Conservation (phyloP, 2,888 invertebrate genomes). For the Lysandra bellargus region DNA sequence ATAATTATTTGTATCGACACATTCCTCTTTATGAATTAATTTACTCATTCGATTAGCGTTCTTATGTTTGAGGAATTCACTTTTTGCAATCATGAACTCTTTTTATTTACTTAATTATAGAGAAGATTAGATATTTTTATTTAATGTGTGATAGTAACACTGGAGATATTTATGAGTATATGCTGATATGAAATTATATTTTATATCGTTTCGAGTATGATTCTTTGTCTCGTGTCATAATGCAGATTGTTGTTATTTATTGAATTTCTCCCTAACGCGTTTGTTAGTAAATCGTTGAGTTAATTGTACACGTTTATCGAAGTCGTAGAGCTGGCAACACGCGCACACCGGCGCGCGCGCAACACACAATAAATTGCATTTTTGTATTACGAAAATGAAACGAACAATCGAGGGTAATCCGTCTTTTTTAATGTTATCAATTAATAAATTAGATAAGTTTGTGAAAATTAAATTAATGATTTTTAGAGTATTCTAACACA, state of each 20-base stretch:
- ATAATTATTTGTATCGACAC: conserved; percentile 13
- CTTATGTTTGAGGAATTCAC: conserved; percentile 51
- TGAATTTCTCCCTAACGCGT: conserved; percentile 44
- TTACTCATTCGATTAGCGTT: conserved; percentile 35
- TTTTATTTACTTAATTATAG: conserved; percentile 73
- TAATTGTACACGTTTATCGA: conserved; percentile 12
- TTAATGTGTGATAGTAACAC: conserved; percentile 76
- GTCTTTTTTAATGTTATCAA: conserved; percentile 72
- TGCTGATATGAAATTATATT: conserved; percentile 72
- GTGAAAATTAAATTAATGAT: conserved; percentile 79
- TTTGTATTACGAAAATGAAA: conserved; percentile 49
- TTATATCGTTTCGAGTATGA: conserved; percentile 71
- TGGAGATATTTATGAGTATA: conserved; percentile 75
- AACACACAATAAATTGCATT: conserved; percentile 39
- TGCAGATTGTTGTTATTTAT: conserved; percentile 75
- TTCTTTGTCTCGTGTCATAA: conserved; percentile 71
- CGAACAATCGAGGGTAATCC: conserved; percentile 63
- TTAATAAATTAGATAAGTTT: conserved; percentile 77
- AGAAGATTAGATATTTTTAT: conserved; percentile 78
- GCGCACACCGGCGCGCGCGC: conserved; percentile 30
- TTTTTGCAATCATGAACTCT: conserved; percentile 68
- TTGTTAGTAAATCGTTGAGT: conserved; percentile 23
- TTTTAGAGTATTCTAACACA: conserved; percentile 80
- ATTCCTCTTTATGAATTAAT: conserved; percentile 30
- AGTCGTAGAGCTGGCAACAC: conserved; percentile 44